Conservation (phyloP, 2,888 invertebrate species). For the Siphlonurus alternatus region DNA sequence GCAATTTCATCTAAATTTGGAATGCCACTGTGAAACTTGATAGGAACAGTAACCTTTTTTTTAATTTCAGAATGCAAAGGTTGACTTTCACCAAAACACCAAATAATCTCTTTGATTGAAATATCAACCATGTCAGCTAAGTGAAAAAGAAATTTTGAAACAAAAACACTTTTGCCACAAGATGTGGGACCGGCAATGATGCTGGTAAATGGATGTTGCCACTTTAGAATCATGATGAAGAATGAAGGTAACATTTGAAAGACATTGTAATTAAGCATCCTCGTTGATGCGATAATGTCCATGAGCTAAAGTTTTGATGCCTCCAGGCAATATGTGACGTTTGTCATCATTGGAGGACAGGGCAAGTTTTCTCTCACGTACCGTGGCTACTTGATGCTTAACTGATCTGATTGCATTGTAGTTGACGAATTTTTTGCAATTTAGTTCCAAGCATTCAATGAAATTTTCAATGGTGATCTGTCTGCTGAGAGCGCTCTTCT, state of each 20-base stretch:
- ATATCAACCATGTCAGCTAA: neutral
- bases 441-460: constrained; percentile 5
- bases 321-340: no score
- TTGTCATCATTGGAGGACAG: no score
- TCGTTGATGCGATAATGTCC: no score
- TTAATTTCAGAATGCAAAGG: neutral
- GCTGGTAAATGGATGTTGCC: neutral
- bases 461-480: neutral
- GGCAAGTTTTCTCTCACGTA: constrained; percentile 14
- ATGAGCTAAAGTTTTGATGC: no score
- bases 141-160: neutral
- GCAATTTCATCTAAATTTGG: neutral
- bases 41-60: neutral
- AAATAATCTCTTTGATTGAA: neutral
- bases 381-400: constrained; percentile 13
- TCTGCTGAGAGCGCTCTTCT: neutral
- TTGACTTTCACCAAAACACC: neutral
- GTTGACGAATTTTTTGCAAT: no score
- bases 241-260: no score
- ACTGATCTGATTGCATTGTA: no score
- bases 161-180: no score
- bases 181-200: neutral
- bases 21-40: constrained; percentile 1
- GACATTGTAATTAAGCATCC: no score
- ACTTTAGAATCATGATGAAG: neutral